phyloP scores from a whole-genome alignment of 2,113 vertebrate species.

The Thamnophis sirtalis region DNA sequence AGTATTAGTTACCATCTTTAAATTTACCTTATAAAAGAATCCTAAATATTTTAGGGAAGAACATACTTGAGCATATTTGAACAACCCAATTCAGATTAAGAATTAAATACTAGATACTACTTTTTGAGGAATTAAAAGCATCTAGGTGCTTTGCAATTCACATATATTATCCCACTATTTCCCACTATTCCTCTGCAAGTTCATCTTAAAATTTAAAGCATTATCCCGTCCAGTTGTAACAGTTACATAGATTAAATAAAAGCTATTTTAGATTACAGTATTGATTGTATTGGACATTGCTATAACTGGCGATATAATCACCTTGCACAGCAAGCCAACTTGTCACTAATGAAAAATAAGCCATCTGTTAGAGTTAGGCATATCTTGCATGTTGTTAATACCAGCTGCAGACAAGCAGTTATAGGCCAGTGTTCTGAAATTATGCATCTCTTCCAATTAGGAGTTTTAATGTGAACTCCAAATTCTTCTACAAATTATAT shows the following conservation, averaged over 20 bases:
- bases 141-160: neutral
- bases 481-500: neutral
- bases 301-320: neutral
- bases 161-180: neutral
- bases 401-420: constrained; percentile 11
- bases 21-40: neutral
- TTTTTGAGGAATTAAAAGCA: neutral
- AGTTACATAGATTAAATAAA: neutral
- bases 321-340: neutral
- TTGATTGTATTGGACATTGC: constrained; percentile 14
- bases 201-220: neutral
- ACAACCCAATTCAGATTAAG: neutral
- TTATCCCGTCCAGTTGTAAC: neutral
- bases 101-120: neutral
- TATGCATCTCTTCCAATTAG: neutral
- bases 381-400: neutral
- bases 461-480: neutral
- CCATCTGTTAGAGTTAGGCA: neutral
- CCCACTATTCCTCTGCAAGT: neutral
- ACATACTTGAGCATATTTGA: neutral
- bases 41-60: neutral
- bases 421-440: neutral
- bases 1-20: neutral
- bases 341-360: neutral
- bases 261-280: neutral